Conservation (phyloP, 2,113 vertebrate genomes). For the Numida meleagris region DNA sequence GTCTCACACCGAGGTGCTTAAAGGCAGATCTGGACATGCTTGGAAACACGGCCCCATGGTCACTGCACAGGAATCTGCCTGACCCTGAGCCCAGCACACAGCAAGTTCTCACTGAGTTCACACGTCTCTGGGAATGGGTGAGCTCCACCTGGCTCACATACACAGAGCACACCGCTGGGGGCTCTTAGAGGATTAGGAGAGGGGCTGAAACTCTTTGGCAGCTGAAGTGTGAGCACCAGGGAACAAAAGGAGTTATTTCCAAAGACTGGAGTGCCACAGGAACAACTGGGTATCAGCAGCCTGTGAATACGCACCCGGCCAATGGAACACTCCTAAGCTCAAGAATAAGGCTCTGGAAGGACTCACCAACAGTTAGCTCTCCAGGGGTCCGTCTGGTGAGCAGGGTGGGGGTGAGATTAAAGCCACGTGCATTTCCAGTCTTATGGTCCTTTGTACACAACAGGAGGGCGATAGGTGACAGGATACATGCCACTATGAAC, state of each 20-base stretch:
- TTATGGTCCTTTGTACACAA: neutral
- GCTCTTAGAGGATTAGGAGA: neutral
- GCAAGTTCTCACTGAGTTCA: neutral
- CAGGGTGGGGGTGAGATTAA: neutral
- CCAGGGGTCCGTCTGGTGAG: neutral
- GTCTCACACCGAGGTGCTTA: neutral
- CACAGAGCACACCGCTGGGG: neutral
- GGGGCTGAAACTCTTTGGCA: neutral
- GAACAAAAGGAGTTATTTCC: neutral
- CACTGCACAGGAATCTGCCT: neutral
- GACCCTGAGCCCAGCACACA: neutral
- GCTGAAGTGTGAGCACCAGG: neutral
- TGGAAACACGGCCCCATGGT: neutral
- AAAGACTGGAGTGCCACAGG: neutral
- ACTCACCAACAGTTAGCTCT: neutral
- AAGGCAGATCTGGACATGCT: neutral
- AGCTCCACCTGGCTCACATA: neutral
- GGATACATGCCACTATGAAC: neutral
- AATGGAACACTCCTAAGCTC: neutral
- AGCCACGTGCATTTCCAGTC: neutral
- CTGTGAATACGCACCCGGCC: neutral
- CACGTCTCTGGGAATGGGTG: fast-evolving
- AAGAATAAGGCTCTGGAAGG: neutral
- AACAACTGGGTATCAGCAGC: neutral
- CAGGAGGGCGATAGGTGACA: neutral